phyloP scores from a whole-genome alignment of 2,888 invertebrate species.

The Bruchidius siliquastri region DNA sequence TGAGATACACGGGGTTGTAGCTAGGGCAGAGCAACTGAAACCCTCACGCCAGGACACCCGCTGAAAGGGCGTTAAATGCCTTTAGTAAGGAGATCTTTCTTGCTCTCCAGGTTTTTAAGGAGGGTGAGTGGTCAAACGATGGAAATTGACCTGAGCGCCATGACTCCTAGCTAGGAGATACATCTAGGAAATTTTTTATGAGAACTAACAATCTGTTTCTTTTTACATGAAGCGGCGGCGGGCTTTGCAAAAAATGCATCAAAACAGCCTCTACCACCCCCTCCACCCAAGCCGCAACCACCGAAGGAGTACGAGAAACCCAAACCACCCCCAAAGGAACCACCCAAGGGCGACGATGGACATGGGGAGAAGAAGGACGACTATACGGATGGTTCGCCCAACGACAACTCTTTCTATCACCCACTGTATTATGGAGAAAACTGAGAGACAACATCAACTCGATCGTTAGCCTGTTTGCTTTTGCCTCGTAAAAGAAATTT shows the following conservation, averaged over 20 bases:
- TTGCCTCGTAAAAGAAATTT: constrained; percentile 6
- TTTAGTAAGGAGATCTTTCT: too few relatives aligned
- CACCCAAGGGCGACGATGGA: constrained; percentile 44
- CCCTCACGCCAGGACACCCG: too few relatives aligned
- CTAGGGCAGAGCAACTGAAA: too few relatives aligned
- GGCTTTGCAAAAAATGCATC: constrained; percentile 32
- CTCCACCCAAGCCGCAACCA: constrained; percentile 23
- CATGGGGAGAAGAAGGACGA: constrained; percentile 46
- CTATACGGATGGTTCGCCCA: constrained; percentile 22
- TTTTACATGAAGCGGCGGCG: constrained; percentile 11
- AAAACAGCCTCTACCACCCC: constrained; percentile 28
- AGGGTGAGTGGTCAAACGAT: too few relatives aligned
- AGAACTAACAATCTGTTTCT: not conserved
- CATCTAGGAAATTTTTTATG: too few relatives aligned
- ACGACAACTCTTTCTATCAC: constrained; percentile 26
- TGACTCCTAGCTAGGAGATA: too few relatives aligned
- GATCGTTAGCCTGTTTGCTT: constrained; percentile 23
- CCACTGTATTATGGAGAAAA: constrained; percentile 29
- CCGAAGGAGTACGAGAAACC: constrained; percentile 10
- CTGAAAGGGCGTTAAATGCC: too few relatives aligned
- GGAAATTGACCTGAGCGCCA: too few relatives aligned
- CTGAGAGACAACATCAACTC: constrained; percentile 16
- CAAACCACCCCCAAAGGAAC: constrained; percentile 9
- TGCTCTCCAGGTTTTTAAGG: too few relatives aligned
- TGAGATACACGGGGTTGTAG: too few relatives aligned